phyloP scores from a whole-genome alignment of 2,888 invertebrate genomes.

The Acrocera orbiculus region DNA sequence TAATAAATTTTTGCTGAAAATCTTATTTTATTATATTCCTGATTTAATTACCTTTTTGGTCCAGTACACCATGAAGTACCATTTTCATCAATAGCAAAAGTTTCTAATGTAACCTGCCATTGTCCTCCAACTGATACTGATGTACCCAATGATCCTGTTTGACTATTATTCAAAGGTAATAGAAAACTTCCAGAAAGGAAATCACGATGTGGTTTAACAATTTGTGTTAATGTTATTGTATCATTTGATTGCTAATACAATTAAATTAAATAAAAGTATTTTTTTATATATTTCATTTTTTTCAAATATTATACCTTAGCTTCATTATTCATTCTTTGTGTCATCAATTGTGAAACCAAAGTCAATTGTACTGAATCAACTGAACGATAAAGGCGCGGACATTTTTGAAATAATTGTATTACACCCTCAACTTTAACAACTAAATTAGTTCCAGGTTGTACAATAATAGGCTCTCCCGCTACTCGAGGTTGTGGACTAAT shows the following conservation, averaged over 20 bases:
- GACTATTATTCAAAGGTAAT: slow-evolving; percentile 28
- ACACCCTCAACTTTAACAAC: slow-evolving; percentile 91
- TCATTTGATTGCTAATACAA: slow-evolving; percentile 19
- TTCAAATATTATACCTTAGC: slow-evolving; percentile 14
- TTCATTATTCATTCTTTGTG: slow-evolving; percentile 22
- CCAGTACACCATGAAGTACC: slow-evolving; percentile 84
- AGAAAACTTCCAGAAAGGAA: slow-evolving; percentile 89
- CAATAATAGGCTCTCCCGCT: slow-evolving; percentile 65
- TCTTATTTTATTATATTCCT: no score
- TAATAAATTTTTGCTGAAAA: slow-evolving; percentile 36
- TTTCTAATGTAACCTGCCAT: slow-evolving; percentile 64
- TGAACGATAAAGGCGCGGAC: slow-evolving; percentile 49
- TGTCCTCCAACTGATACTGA: slow-evolving; percentile 40
- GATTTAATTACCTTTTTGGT: slow-evolving; percentile 45
- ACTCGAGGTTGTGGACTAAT: slow-evolving; percentile 64
- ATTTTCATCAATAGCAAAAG: slow-evolving; percentile 66
- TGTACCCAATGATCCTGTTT: slow-evolving; percentile 11
- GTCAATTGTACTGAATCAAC: slow-evolving; percentile 54
- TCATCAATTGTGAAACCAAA: slow-evolving; percentile 45
- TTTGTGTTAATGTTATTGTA: slow-evolving; percentile 48
- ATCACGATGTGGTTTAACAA: slow-evolving; percentile 77
- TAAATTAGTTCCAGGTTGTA: slow-evolving; percentile 68
- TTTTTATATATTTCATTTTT: not conserved
- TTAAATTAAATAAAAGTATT: not conserved
- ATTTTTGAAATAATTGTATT: slow-evolving; percentile 48